Base-by-base conservation (phyloP, 1,140 invertebrate genomes). In the Procambarus virginalis region DNA sequence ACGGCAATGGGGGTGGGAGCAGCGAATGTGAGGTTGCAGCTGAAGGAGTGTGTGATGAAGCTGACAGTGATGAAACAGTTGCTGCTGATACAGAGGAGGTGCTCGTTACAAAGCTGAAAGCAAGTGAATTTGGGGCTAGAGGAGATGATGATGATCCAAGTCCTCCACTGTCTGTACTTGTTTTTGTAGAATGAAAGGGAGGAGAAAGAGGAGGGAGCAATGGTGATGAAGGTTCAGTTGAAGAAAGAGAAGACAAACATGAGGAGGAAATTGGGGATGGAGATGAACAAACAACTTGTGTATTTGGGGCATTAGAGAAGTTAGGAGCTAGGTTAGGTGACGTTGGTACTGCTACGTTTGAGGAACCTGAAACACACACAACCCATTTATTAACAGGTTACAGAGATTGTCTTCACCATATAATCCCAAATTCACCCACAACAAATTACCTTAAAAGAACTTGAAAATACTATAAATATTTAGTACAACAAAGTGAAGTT, bases 341-440 rank as follows among this genome's bases (percentile, higher is more conserved):
- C 51, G 90, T 49, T 64, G 84, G 84, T 75, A 78, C 90, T 91
- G 84, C 90, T 91, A 91, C 77, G 90, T 91, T 82, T 91, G 90
- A 91, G 84, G 84, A 86, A 87, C 84, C 90, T 91, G 90, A 87
- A 91, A 91, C 45, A 81, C 49, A 81, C 10, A 86, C 4, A 45
- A 14, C 3, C 17, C 51, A 12, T 78, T 0, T 20, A n/a, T 6
- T 49, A 78, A n/a, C 46, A 49, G 17, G 12, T 8, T 20, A 22
- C 12, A 46, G 64, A 60, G 17, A 64, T 82, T 17, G 17, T 64
- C 17, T 64, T 64, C 20, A 64, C 60, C 20, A 5, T 64, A 64
- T 64, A 20, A 20, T 5, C 20, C 20, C 12, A 12, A 64, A 64
- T 4, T 64, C 55, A 58, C 12, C 6, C 6, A 58, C 55, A 58